A percentile compares a stretch with the other conserved stretches of the same genome.
These are phyloP conservation scores for Brachypteracias leptosomus DNA, from an alignment of 2,113 vertebrate genomes.

Conservation along the genomic window DNA sequence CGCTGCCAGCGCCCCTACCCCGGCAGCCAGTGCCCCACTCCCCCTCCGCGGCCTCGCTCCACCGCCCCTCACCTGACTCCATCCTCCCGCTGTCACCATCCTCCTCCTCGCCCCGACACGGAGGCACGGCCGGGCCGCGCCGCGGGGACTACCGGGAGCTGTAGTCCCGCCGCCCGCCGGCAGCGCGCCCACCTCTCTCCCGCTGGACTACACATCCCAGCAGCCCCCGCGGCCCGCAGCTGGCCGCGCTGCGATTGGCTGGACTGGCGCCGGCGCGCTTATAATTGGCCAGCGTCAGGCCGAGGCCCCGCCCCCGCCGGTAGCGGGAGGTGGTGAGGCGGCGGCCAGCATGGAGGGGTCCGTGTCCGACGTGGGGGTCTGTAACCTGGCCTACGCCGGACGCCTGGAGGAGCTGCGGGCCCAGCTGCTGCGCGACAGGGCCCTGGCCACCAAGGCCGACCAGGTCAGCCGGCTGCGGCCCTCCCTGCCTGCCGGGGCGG, in stretches of 20 bases:
- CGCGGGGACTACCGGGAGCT: slow-evolving; percentile 57
- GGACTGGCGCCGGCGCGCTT: accelerated
- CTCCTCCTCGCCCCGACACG: slow-evolving; percentile 43
- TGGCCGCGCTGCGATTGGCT: too few relatives aligned
- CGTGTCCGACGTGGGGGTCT: slow-evolving; percentile 88
- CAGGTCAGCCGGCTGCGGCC: slow-evolving; percentile 78
- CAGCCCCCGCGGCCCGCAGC: not conserved
- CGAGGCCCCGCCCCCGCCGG: not conserved
- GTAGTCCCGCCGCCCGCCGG: not conserved
- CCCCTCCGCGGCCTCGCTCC: not conserved
- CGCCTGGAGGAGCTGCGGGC: slow-evolving; percentile 83
- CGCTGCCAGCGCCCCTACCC: not conserved
- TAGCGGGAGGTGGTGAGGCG: not conserved
- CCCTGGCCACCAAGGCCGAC: slow-evolving; percentile 83
- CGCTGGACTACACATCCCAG: slow-evolving; percentile 33
- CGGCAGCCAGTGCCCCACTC: not conserved
- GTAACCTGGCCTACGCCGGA: slow-evolving; percentile 88
- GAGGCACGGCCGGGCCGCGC: not conserved
- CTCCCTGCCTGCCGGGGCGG: too few relatives aligned
- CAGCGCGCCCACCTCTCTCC: accelerated
- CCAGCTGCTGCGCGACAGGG: slow-evolving; percentile 80
- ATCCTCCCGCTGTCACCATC: slow-evolving; percentile 70
- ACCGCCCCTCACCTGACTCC: slow-evolving; percentile 61
- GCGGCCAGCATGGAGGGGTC: slow-evolving; percentile 74
- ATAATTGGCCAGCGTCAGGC: not conserved